Conservation (phyloP, 2,888 invertebrate species). For the Ophion ellenae region DNA sequence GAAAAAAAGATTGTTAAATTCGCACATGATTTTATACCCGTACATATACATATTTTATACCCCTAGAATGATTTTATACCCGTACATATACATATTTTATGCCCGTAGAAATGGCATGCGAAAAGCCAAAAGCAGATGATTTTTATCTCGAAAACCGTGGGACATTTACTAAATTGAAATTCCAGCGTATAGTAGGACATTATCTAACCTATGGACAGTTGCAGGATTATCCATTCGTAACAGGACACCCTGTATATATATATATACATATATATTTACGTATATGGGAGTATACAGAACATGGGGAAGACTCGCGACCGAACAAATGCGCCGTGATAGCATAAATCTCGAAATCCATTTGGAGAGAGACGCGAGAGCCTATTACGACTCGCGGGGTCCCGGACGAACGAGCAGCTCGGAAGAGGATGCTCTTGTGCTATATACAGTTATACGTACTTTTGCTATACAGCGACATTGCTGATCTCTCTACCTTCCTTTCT, state of each 20-base stretch:
- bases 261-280: slow-evolving; percentile 65
- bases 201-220: no score
- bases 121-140: no score
- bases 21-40: no score
- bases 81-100: no score
- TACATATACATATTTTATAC: no score
- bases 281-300: slow-evolving; percentile 54
- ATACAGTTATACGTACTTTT: slow-evolving; percentile 46
- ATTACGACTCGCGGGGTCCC: slow-evolving; percentile 75
- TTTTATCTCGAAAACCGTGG: no score
- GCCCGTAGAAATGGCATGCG: no score
- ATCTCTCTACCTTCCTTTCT: slow-evolving; percentile 19
- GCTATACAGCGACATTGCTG: slow-evolving; percentile 24
- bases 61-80: no score
- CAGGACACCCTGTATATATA: slow-evolving; percentile 1
- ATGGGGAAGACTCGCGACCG: slow-evolving; percentile 74
- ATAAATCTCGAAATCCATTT: slow-evolving; percentile 84
- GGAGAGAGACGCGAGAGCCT: slow-evolving; percentile 81
- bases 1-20: no score
- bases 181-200: no score
- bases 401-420: slow-evolving; percentile 69
- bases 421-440: slow-evolving; percentile 54
- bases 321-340: slow-evolving; percentile 83
- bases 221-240: no score
- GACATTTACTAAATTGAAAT: no score